phyloP scores from a whole-genome alignment of 2,888 invertebrate species.

The Amblyjoppa proteus region DNA sequence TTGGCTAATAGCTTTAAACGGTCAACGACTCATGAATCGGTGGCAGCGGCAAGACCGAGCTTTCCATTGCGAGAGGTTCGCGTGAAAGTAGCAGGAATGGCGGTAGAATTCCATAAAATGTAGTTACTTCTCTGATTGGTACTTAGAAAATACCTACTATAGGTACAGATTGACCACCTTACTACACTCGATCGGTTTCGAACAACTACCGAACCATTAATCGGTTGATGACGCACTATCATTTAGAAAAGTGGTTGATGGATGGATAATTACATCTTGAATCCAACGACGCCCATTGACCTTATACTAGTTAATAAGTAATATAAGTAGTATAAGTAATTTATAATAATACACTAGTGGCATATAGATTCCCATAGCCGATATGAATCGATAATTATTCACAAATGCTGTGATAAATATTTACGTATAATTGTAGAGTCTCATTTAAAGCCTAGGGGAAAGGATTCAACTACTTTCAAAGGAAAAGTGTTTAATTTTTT shows the following conservation, averaged over 20 bases:
- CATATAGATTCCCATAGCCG: no score
- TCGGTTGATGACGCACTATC: slow-evolving; percentile 1
- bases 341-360: not conserved
- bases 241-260: slow-evolving; percentile 10
- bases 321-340: not conserved
- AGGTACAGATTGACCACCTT: slow-evolving; percentile 1
- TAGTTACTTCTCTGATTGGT: slow-evolving; percentile 41
- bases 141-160: not conserved
- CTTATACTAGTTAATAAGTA: not conserved
- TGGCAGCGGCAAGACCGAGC: slow-evolving; percentile 61
- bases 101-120: slow-evolving; percentile 48
- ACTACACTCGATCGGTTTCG: slow-evolving; percentile 13
- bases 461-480: no score
- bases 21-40: slow-evolving; percentile 72
- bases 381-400: no score
- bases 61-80: slow-evolving; percentile 68
- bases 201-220: slow-evolving; percentile 35
- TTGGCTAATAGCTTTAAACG: slow-evolving; percentile 54
- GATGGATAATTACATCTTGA: slow-evolving; percentile 6
- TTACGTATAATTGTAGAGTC: no score
- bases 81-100: slow-evolving; percentile 71
- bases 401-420: no score
- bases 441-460: no score
- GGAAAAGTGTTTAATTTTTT: no score
- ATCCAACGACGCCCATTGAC: not conserved